Base-by-base conservation (phyloP, 2,797 vertebrate species). In the Anas bahamensis region DNA sequence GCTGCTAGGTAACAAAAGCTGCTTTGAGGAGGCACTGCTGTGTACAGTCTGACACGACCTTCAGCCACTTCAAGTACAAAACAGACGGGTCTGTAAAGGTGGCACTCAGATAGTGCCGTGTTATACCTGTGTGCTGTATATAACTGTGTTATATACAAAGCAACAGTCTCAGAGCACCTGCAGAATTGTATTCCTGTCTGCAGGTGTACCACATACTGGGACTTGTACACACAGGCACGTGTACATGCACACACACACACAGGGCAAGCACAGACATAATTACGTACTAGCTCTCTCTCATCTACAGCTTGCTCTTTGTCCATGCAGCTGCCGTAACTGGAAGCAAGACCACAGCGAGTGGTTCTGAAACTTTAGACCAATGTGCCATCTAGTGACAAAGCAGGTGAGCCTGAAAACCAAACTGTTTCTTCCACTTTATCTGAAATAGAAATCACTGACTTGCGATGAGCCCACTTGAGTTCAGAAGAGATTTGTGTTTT, bases 321-420 rank as follows among this genome's bases (percentile, higher is more conserved):
- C 11, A 1, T 24, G 42, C 18, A 69, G 19, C 52, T 78, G 63
- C 42, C 78, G 3, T 35, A 24, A 60, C 44, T 42, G 41, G 7
- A 31, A 71, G 48, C 56, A 86, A 4, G 68, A 57, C 28, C 39
- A 29, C 57, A 70, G 60, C 4, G 28, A 31, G 23, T 8, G 33
- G 53, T 42, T 83, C 44, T 81, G 77, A 96, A 96, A 91, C 42
- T 86, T 91, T 88, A 92, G 93, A 39, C 80, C 75, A 22, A 95
- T 93, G 57, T 95, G 96, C 96, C 96, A 97, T 65, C 96, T 97
- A 97, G 96, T 96, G 96, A 95, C 91, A 78, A 72, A 0, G 2
- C 8, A 76, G 60, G 16, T 61, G 59, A 90, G 81, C 12, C 91
- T 86, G 83, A 66, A 95, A 84, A 83, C 4, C 29, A 77, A 33